phyloP scores from a whole-genome alignment of 2,888 invertebrate genomes.

The Pandemis cinnamomeana region DNA sequence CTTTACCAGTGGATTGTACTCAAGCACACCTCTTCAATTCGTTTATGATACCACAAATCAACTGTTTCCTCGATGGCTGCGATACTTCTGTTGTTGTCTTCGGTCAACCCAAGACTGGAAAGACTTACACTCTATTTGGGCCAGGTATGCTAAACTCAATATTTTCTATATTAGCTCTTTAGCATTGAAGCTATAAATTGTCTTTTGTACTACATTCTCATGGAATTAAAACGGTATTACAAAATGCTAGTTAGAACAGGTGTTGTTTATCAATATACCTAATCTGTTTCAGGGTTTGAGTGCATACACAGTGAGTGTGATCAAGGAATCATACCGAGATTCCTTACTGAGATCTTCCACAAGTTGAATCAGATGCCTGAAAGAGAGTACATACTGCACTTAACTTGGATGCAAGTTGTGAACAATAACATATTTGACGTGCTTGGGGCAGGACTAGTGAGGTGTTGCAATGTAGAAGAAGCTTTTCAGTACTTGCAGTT shows the following conservation, averaged over 20 bases:
- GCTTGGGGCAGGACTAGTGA: conserved; percentile 81
- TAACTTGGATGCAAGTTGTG: conserved; percentile 90
- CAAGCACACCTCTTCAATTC: conserved; percentile 87
- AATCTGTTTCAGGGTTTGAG: conserved; percentile 73
- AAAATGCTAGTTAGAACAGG: too few relatives aligned
- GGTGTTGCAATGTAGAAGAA: conserved; percentile 87
- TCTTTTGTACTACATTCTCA: too few relatives aligned
- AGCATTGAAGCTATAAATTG: too few relatives aligned
- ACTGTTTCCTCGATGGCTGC: conserved; percentile 88
- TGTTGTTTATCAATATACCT: too few relatives aligned
- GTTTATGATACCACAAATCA: conserved; percentile 87
- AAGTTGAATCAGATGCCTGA: conserved; percentile 87
- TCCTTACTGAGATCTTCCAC: conserved; percentile 88
- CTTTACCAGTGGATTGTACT: conserved; percentile 84
- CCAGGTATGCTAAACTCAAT: conserved; percentile 74
- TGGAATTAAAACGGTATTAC: too few relatives aligned
- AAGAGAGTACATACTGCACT: conserved; percentile 86
- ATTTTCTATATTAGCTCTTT: neutral
- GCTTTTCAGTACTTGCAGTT: conserved; percentile 88
- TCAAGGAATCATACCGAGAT: conserved; percentile 89
- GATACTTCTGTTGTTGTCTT: conserved; percentile 90
- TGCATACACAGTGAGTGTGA: conserved; percentile 87
- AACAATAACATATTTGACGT: conserved; percentile 87
- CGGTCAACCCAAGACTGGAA: conserved; percentile 88
- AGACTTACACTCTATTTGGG: conserved; percentile 89